Evolutionary conservation across 2,888 invertebrate genomes (phyloP).

Genomic region (Pachydiplax longipennis): DNA sequence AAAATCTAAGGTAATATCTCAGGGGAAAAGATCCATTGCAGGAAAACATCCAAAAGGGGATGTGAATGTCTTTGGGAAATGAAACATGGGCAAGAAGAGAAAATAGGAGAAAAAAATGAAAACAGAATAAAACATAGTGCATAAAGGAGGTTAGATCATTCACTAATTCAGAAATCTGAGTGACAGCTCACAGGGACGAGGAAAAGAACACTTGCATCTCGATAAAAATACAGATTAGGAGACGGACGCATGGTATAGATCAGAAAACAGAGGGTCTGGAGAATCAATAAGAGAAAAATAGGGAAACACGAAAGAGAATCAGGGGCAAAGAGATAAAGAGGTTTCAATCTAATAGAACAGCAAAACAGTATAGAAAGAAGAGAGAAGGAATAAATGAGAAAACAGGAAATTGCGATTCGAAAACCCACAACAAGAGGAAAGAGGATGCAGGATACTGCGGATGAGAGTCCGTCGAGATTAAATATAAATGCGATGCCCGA

Average conservation of each 20-base stretch:
- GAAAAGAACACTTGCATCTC: too few species aligned
- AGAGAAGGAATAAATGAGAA: background rate
- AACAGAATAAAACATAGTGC: background rate
- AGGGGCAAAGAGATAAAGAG: too few species aligned
- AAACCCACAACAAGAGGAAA: background rate
- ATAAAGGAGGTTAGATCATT: background rate
- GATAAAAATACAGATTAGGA: too few species aligned
- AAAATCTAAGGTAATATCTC: too few species aligned
- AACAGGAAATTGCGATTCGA: background rate
- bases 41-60: too few species aligned
- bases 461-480: background rate
- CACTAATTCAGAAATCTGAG: background rate
- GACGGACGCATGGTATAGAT: too few species aligned
- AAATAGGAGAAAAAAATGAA: background rate
- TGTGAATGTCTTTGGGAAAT: background rate
- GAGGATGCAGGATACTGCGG: background rate
- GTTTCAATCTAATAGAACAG: background rate
- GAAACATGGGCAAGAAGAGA: background rate
- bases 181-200: too few species aligned
- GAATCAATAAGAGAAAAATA: too few species aligned
- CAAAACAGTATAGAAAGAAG: background rate
- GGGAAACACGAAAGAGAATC: too few species aligned
- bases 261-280: too few species aligned
- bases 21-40: too few species aligned
- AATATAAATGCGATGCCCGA: background rate